Evolutionary conservation across 2,113 vertebrate species (phyloP).

Genomic region (Erythrolamprus reginae): DNA sequence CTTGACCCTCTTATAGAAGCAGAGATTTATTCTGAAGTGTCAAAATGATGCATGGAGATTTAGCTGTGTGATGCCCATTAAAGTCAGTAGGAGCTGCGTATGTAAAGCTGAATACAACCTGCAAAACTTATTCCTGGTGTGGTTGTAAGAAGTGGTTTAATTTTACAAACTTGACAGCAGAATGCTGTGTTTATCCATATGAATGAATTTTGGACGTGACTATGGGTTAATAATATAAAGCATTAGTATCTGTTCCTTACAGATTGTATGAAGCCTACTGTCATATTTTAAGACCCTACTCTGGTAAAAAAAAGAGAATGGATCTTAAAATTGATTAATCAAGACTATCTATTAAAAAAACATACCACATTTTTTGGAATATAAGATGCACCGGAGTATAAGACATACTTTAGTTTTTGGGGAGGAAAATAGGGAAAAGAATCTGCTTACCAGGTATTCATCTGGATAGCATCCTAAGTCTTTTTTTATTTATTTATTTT

Average conservation of each 20-base stretch:
- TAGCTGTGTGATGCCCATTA: conserved; percentile 78
- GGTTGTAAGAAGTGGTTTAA: conserved; percentile 69
- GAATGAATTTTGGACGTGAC: neutral
- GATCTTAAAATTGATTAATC: conserved; percentile 39
- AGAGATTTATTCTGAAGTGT: conserved; percentile 77
- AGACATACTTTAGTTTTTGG: too few relatives aligned
- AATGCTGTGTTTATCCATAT: conserved; percentile 62
- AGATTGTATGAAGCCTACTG: conserved; percentile 46
- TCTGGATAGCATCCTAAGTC: too few relatives aligned
- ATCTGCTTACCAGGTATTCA: too few relatives aligned
- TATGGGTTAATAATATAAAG: neutral
- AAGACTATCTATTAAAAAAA: conserved; percentile 20
- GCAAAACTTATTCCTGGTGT: conserved; percentile 70
- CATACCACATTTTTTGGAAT: too few relatives aligned
- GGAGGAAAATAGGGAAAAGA: too few relatives aligned
- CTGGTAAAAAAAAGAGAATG: conserved; percentile 20
- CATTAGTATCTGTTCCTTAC: neutral
- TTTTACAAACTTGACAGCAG: conserved; percentile 53
- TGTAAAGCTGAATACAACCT: conserved; percentile 70
- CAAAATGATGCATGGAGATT: conserved; percentile 73
- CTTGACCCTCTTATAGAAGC: conserved; percentile 72
- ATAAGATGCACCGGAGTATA: too few relatives aligned
- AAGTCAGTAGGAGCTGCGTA: conserved; percentile 72
- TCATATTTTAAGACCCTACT: conserved; percentile 49
- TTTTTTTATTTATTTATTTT: too few relatives aligned